Evolutionary conservation across 1,140 invertebrate genomes (phyloP).

Genomic region (Achatina immaculata): DNA sequence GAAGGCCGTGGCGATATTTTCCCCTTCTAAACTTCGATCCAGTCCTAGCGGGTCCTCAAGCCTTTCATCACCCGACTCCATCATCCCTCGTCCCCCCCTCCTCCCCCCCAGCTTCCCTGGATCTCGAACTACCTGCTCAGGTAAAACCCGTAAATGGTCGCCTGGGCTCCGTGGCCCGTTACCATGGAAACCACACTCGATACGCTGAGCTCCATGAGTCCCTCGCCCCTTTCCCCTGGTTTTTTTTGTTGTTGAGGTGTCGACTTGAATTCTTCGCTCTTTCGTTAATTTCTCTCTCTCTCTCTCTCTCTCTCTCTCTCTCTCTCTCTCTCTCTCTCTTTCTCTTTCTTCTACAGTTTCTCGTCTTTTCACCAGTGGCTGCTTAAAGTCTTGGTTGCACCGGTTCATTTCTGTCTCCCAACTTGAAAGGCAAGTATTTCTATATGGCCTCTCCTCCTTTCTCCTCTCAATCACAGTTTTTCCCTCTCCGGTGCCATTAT

Average conservation of each 20-base stretch:
- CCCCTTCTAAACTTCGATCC: constrained; percentile 33
- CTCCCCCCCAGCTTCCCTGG: background rate
- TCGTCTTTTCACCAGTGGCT: too few species aligned
- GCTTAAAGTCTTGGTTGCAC: too few species aligned
- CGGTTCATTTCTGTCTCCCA: too few species aligned
- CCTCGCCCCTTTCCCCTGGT: constrained; percentile 17
- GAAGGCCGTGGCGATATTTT: background rate
- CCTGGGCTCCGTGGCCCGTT: constrained; percentile 29
- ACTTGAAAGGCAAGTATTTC: background rate
- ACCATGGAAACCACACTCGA: constrained; percentile 37
- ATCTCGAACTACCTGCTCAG: constrained; percentile 28
- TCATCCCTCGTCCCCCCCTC: background rate
- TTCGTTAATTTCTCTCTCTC: background rate
- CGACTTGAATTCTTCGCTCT: background rate
- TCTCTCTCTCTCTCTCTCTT: background rate
- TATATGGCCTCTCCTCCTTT: constrained; percentile 3
- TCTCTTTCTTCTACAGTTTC: too few species aligned
- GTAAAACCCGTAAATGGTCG: constrained; percentile 34
- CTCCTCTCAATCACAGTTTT: background rate
- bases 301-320: background rate
- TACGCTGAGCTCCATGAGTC: constrained; percentile 30
- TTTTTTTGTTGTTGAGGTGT: too few species aligned
- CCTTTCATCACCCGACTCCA: constrained; percentile 15
- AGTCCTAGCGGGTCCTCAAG: constrained; percentile 27
- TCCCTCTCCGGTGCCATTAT: background rate